Conservation (phyloP, 2,888 invertebrate species). For the Parnassius glacialis region DNA sequence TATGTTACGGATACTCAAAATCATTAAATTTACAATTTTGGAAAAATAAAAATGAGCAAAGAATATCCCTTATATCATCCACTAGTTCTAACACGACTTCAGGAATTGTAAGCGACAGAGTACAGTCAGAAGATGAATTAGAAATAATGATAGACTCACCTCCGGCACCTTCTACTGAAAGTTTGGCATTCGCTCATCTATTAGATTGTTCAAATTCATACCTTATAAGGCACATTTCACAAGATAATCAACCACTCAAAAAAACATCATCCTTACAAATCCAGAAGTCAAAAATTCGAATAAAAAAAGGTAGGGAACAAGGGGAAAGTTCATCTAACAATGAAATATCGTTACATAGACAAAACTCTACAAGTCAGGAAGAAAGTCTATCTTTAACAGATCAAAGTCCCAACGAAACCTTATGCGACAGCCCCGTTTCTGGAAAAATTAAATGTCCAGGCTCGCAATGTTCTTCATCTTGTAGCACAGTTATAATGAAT, state of each 20-base stretch:
- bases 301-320: slow-evolving; percentile 59
- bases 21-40: slow-evolving; percentile 82
- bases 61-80: slow-evolving; percentile 94
- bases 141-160: slow-evolving; percentile 92
- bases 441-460: slow-evolving; percentile 84
- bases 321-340: slow-evolving; percentile 45
- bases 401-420: slow-evolving; percentile 69
- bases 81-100: slow-evolving; percentile 98
- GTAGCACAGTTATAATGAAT: slow-evolving; percentile 91
- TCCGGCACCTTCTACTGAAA: slow-evolving; percentile 93
- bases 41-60: slow-evolving; percentile 87
- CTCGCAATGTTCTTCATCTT: slow-evolving; percentile 92
- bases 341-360: slow-evolving; percentile 47
- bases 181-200: slow-evolving; percentile 89
- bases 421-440: slow-evolving; percentile 80
- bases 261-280: slow-evolving; percentile 66
- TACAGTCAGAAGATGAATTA: slow-evolving; percentile 96
- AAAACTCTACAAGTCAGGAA: slow-evolving; percentile 46
- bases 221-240: slow-evolving; percentile 56
- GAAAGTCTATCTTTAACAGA: slow-evolving; percentile 64
- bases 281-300: slow-evolving; percentile 56
- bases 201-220: slow-evolving; percentile 82
- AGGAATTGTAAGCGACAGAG: slow-evolving; percentile 97
- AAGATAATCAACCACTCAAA: slow-evolving; percentile 52
- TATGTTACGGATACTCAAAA: slow-evolving; percentile 87